Evolutionary conservation across 2,113 vertebrate genomes (phyloP).

Genomic region (Rynchops niger): DNA sequence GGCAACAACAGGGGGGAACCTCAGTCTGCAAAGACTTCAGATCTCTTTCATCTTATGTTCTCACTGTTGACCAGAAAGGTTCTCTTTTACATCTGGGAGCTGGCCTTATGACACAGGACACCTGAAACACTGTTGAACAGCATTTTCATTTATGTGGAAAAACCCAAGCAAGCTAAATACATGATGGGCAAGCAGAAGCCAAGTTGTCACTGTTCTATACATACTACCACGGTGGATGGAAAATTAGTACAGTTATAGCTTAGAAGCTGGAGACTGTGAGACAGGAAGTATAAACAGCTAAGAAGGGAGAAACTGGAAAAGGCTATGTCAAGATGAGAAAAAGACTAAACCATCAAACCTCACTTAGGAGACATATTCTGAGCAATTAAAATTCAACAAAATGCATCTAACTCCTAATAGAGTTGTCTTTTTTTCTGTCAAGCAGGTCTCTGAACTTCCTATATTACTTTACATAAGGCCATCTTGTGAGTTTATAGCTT

Average conservation of each 20-base stretch:
- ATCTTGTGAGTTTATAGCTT: background rate
- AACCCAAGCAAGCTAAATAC: background rate
- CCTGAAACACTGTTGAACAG: background rate
- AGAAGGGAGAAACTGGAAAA: background rate
- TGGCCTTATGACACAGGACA: background rate
- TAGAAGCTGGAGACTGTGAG: background rate
- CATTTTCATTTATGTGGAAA: background rate
- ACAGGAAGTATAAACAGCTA: background rate
- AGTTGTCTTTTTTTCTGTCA: background rate
- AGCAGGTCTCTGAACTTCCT: background rate
- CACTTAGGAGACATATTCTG: background rate
- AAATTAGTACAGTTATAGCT: background rate
- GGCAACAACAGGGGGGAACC: background rate
- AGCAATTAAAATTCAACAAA: background rate
- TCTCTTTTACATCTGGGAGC: background rate
- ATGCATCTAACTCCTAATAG: background rate
- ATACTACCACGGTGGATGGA: background rate
- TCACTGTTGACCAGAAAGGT: background rate
- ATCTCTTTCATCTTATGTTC: background rate
- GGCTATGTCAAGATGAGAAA: background rate
- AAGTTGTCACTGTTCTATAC: background rate
- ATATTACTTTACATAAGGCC: background rate
- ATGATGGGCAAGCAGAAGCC: background rate
- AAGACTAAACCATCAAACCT: background rate
- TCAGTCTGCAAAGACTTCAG: background rate